A percentile compares a stretch with the other conserved stretches of the same genome.
Conservation (phyloP, 2,113 vertebrate genomes). For the Ornithorhynchus anatinus region DNA sequence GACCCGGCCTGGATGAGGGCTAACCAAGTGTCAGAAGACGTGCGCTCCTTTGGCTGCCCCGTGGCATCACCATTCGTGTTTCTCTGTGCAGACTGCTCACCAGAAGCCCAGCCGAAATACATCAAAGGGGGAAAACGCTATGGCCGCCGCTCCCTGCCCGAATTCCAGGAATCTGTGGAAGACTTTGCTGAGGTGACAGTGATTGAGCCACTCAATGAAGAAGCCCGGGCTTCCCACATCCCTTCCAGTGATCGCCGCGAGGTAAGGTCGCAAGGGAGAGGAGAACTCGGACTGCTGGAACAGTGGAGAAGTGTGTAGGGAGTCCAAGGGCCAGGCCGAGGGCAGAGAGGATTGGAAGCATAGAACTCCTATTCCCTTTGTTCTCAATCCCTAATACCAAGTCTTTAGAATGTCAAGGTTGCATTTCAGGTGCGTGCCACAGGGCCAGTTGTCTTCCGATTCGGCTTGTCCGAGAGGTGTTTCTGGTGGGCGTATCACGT, state of each 20-base stretch:
- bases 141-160: conserved; percentile 86
- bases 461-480: no score
- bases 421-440: no score
- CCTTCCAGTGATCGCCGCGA: conserved; percentile 72
- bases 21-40: no score
- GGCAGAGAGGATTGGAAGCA: no score
- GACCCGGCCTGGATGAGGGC: no score
- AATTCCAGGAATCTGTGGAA: conserved; percentile 73
- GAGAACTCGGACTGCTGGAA: not conserved
- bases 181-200: conserved; percentile 69
- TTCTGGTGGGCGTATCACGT: no score
- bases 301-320: not conserved
- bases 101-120: conserved; percentile 90
- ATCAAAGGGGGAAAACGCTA: conserved; percentile 92
- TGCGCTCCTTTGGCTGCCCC: no score
- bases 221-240: conserved; percentile 54
- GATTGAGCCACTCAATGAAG: conserved; percentile 57
- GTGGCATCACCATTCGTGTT: conserved; percentile 46
- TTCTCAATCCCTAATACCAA: no score
- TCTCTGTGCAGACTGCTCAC: conserved; percentile 68
- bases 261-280: conserved; percentile 66
- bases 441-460: no score
- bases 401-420: no score
- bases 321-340: not conserved
- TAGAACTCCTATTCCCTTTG: no score